Percentiles rank a stretch among this genome's conserved stretches.
Conservation (phyloP, 2,113 vertebrate species). For the Clupea harengus region DNA sequence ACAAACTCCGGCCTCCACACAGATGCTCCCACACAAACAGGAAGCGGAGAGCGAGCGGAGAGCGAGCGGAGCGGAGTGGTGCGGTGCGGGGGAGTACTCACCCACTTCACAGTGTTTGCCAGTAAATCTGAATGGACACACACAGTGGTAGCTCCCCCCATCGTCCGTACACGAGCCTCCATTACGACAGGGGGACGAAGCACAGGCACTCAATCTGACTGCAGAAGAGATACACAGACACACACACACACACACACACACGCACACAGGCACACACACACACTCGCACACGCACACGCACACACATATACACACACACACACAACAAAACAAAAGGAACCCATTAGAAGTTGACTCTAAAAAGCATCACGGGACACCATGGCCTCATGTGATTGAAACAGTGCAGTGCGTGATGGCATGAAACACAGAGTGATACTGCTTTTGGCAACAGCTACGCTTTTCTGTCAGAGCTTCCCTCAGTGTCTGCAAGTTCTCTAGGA, state of each 20-base stretch:
- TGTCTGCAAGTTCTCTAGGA: background rate
- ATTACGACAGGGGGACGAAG: conserved; percentile 84
- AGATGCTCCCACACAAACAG: conserved; percentile 9
- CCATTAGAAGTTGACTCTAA: background rate
- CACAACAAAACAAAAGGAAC: background rate
- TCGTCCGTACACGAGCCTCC: conserved; percentile 91
- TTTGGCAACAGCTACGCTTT: background rate
- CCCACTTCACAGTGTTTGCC: conserved; percentile 94
- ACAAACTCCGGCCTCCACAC: background rate
- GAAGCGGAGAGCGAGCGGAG: background rate
- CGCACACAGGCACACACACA: background rate
- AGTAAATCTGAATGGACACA: conserved; percentile 92
- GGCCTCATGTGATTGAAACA: background rate
- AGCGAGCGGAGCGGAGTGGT: too few species aligned
- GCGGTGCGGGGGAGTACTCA: background rate
- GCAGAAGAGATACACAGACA: conserved; percentile 53
- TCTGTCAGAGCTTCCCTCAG: background rate
- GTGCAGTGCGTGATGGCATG: background rate
- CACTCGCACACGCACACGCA: conserved; percentile 25
- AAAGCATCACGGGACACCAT: background rate
- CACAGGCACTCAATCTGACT: conserved; percentile 90
- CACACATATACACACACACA: conserved; percentile 18
- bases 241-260: background rate
- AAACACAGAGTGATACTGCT: background rate
- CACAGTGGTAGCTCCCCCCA: conserved; percentile 81